These are phyloP conservation scores for Ciconia stormi DNA, from an alignment of 2,113 vertebrate genomes.

Conservation along the genomic window DNA sequence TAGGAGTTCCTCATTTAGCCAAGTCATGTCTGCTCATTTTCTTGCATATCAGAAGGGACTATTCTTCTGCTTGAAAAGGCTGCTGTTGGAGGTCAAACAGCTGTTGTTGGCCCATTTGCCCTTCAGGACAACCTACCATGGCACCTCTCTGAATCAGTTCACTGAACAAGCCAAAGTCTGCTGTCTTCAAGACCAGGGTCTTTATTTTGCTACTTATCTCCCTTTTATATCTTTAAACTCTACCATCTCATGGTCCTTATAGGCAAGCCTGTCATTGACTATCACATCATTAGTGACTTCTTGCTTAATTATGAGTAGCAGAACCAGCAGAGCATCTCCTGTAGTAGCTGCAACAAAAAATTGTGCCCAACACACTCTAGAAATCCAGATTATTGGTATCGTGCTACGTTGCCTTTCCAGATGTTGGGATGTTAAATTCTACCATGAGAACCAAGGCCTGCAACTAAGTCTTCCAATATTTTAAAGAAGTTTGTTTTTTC, in stretches of 20 bases:
- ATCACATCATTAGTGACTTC: neutral
- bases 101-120: neutral
- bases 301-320: neutral
- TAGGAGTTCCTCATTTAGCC: neutral
- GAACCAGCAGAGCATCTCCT: neutral
- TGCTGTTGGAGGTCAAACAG: neutral
- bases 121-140: neutral
- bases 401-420: neutral
- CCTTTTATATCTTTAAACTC: neutral
- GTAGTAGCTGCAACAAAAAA: neutral
- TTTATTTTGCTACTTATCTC: neutral
- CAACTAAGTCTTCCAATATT: neutral
- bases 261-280: neutral
- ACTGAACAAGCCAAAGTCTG: neutral
- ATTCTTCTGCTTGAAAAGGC: neutral
- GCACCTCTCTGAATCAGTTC: neutral
- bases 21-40: neutral
- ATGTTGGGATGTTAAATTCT: neutral
- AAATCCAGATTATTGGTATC: neutral
- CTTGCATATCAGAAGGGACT: neutral
- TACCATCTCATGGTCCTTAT: neutral
- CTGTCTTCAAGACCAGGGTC: neutral
- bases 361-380: neutral
- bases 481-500: neutral
- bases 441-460: neutral